Evolutionary conservation across 1,140 invertebrate species (phyloP).

Genomic region (Drosophila kohkoa): DNA sequence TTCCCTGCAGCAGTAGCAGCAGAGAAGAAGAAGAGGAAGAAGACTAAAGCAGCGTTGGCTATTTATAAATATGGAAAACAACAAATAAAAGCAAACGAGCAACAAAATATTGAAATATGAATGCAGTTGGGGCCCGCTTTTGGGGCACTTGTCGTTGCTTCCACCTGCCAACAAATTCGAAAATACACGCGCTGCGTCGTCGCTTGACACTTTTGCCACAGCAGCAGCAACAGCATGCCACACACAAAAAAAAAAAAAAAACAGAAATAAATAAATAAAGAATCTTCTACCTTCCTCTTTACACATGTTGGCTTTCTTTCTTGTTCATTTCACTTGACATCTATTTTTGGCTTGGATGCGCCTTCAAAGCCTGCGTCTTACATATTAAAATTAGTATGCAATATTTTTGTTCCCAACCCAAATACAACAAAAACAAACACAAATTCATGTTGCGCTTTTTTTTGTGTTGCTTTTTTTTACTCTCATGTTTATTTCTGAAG

Average conservation of each 20-base stretch:
- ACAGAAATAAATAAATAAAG: too few relatives aligned
- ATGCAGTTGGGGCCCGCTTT: slow-evolving; percentile 54
- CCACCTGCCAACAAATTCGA: slow-evolving; percentile 77
- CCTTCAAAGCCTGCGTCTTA: slow-evolving; percentile 78
- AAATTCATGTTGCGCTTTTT: slow-evolving; percentile 65
- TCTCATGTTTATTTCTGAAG: slow-evolving; percentile 76
- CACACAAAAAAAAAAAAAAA: not conserved
- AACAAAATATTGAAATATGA: slow-evolving; percentile 79
- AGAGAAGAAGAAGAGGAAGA: not conserved
- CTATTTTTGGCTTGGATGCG: slow-evolving; percentile 65
- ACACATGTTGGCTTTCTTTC: slow-evolving; percentile 32
- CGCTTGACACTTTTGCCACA: slow-evolving; percentile 70
- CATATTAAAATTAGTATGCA: slow-evolving; percentile 83
- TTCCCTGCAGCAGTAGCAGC: slow-evolving; percentile 32
- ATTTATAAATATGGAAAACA: slow-evolving; percentile 52
- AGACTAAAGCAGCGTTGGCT: slow-evolving; percentile 18
- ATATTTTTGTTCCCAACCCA: slow-evolving; percentile 71
- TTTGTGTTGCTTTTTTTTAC: slow-evolving; percentile 27
- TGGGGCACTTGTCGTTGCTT: slow-evolving; percentile 69
- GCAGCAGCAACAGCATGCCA: slow-evolving; percentile 25
- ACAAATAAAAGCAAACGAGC: slow-evolving; percentile 40
- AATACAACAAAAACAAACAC: slow-evolving; percentile 28
- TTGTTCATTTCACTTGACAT: slow-evolving; percentile 50
- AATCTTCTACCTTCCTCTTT: slow-evolving; percentile 2
- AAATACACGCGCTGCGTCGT: slow-evolving; percentile 54